Evolutionary conservation across 1,140 invertebrate species (phyloP).

Genomic region (Procambarus virginalis): DNA sequence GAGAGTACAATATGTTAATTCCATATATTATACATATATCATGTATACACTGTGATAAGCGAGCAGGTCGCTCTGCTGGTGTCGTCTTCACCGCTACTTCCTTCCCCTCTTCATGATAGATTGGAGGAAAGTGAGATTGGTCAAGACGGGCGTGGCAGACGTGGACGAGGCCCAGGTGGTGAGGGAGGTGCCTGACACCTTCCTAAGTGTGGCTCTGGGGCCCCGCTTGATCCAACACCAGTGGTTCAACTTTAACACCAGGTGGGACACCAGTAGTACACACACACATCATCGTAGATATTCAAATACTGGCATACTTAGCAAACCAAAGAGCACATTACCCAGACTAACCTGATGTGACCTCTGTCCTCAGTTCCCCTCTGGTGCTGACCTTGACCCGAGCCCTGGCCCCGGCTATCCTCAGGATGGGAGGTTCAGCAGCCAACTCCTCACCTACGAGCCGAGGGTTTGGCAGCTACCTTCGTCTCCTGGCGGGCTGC

Average conservation of each 20-base stretch:
- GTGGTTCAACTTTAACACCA: slow-evolving; percentile 45
- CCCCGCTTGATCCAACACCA: slow-evolving; percentile 29
- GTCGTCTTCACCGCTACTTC: no score
- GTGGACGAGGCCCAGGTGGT: slow-evolving; percentile 11
- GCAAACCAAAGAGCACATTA: no score
- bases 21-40: no score
- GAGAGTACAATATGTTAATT: no score
- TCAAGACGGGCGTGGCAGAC: not conserved
- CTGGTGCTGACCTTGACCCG: slow-evolving; percentile 22
- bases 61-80: no score
- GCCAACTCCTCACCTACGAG: slow-evolving; percentile 55
- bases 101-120: not conserved
- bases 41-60: no score
- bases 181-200: slow-evolving; percentile 22
- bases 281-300: no score
- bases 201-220: slow-evolving; percentile 35
- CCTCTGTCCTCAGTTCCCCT: slow-evolving; percentile 11
- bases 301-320: no score
- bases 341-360: not conserved
- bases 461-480: not conserved
- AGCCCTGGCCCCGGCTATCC: slow-evolving; percentile 40
- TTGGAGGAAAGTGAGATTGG: not conserved
- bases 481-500: not conserved
- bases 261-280: not conserved
- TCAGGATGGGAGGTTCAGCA: slow-evolving; percentile 46